Conservation (phyloP, 2,888 invertebrate species). For the Xylophagus ater region DNA sequence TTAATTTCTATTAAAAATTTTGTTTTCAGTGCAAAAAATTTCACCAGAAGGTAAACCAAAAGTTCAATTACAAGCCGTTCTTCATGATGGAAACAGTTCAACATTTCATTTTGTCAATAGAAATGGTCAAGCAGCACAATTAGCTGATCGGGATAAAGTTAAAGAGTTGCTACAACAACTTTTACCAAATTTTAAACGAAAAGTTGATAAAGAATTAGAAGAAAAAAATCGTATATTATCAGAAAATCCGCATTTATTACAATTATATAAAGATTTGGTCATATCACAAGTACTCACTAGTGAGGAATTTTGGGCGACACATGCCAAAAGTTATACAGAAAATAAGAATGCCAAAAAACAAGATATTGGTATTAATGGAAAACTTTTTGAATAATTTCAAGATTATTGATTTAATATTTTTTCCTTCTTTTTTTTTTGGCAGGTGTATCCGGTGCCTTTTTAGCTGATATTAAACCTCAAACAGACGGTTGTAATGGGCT, state of each 20-base stretch:
- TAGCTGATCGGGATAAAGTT: conserved; percentile 83
- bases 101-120: conserved; percentile 96
- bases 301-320: conserved; percentile 96
- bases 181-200: conserved; percentile 85
- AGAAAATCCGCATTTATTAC: conserved; percentile 80
- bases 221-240: conserved; percentile 83
- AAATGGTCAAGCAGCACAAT: conserved; percentile 67
- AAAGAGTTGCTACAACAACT: conserved; percentile 84
- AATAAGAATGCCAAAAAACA: conserved; percentile 64
- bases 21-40: conserved; percentile 80
- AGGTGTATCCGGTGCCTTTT: conserved; percentile 63
- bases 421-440: conserved; percentile 7
- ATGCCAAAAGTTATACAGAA: conserved; percentile 65
- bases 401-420: neutral
- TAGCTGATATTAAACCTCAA: conserved; percentile 93
- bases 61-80: conserved; percentile 92
- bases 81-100: conserved; percentile 86
- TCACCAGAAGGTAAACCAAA: conserved; percentile 95
- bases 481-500: conserved; percentile 94
- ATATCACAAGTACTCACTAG: conserved; percentile 90
- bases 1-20: neutral
- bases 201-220: conserved; percentile 81
- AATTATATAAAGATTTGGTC: conserved; percentile 94
- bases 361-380: conserved; percentile 60
- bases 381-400: neutral